Base-by-base conservation (phyloP, 2,797 vertebrate genomes). In the Alosa sapidissima region DNA sequence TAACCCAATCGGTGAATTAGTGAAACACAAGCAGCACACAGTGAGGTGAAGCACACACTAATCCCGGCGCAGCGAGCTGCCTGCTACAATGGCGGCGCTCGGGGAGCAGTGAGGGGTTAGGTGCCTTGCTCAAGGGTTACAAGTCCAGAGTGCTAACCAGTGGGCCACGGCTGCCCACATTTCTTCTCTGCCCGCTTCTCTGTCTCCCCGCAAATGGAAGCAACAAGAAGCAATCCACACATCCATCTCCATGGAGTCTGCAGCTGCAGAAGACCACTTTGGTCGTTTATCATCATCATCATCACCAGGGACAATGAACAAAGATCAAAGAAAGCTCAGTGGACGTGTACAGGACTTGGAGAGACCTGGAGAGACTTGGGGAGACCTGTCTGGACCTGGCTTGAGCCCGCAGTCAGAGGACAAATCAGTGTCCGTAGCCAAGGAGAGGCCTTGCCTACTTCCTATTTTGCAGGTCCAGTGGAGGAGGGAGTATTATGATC, bases 361-460 rank as follows among this genome's bases (percentile, higher is more conserved):
- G 65, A 33, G 8, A 28, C 28, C 28, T 28, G 28, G 28, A 28
- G 1, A 28, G 28, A 28, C 28, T 28, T 28, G 28, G 16, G 6
- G 72, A 78, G 19, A 78, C 16, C 72, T 78, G 11, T 28, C 11
- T 36, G 36, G 33, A 16, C 41, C 72, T 47, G 14, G 72, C 7
- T 19, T 6, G 14, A 78, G 72, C 41, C 72, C 21, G 41, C 72
- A 47, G 36, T 78, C 72, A 78, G 14, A 78, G 47, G 72, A 75
- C 72, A 78, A 78, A 78, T 78, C 72, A 47, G 36, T 3, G 41
- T 16, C 2, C 14, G 13, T 47, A 21, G 72, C 72, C 72, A 78
- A 78, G 19, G 45, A 78, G 72, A 78, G 72, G 72, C 41, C 72
- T 78, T 78, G 72, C 8, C 72, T 47, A 19, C 41, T 47, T 78